Evolutionary conservation across 2,797 vertebrate genomes (phyloP).

Genomic region (Hephaestus fuliginosus): DNA sequence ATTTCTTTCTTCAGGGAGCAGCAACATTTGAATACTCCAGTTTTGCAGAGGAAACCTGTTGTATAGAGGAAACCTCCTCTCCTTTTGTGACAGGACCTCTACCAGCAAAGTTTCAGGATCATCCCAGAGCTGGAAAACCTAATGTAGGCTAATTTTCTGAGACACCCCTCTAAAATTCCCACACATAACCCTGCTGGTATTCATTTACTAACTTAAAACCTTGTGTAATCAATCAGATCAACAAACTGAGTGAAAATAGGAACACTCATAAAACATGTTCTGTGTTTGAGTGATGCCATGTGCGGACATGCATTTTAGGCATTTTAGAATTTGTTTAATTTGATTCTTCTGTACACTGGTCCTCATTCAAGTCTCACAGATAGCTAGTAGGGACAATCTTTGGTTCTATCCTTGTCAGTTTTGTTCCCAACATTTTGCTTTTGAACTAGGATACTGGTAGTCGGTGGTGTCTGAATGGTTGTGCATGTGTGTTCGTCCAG

Average conservation of each 20-base stretch:
- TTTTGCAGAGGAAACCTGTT: slow-evolving; percentile 83
- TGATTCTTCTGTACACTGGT: slow-evolving; percentile 90
- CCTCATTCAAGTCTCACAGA: slow-evolving; percentile 89
- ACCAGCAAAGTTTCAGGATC: slow-evolving; percentile 84
- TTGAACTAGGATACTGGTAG: slow-evolving; percentile 90
- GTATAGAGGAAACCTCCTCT: slow-evolving; percentile 83
- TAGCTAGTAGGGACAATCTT: slow-evolving; percentile 84
- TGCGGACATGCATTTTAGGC: slow-evolving; percentile 86
- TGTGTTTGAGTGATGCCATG: slow-evolving; percentile 87
- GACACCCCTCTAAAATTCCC: slow-evolving; percentile 60
- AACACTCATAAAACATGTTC: slow-evolving; percentile 79
- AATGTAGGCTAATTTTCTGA: slow-evolving; percentile 76
- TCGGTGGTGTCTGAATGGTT: slow-evolving; percentile 92
- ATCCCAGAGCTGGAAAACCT: slow-evolving; percentile 80
- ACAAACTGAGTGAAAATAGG: slow-evolving; percentile 83
- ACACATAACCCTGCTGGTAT: slow-evolving; percentile 86
- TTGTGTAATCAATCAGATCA: slow-evolving; percentile 86
- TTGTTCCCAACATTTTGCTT: slow-evolving; percentile 85
- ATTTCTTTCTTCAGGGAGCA: slow-evolving; percentile 89
- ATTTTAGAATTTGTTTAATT: slow-evolving; percentile 90
- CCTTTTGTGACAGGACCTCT: slow-evolving; percentile 88
- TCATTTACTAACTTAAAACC: slow-evolving; percentile 82
- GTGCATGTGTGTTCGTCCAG: slow-evolving; percentile 94
- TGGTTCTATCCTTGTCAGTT: slow-evolving; percentile 78
- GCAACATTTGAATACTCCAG: slow-evolving; percentile 94